A percentile compares a stretch with the other conserved stretches of the same genome.
phyloP scores from a whole-genome alignment of 1,140 invertebrate genomes.

The Coptotermes formosanus region DNA sequence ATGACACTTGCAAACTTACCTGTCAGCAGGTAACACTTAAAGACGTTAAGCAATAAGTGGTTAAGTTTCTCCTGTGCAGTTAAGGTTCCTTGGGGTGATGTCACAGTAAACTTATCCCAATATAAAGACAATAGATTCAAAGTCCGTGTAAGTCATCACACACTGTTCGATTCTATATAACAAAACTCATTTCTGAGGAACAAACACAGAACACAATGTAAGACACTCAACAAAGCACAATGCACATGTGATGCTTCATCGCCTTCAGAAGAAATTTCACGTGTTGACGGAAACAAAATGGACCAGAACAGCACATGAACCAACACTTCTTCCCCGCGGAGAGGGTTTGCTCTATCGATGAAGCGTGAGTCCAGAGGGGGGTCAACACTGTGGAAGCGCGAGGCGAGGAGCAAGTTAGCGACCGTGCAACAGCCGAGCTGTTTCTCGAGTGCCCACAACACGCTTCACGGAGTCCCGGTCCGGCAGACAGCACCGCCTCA shows the following conservation, averaged over 20 bases:
- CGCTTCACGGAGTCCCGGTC: slow-evolving; percentile 10
- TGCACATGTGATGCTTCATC: neutral
- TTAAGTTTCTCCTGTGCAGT: too few relatives aligned
- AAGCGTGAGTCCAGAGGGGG: neutral
- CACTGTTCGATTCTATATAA: too few relatives aligned
- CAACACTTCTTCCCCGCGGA: neutral
- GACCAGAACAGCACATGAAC: neutral
- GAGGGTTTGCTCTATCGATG: neutral
- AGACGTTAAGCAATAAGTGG: too few relatives aligned
- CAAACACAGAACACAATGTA: neutral
- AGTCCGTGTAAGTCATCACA: too few relatives aligned
- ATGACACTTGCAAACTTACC: too few relatives aligned
- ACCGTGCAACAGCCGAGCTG: neutral
- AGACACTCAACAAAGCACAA: neutral
- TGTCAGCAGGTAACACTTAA: too few relatives aligned
- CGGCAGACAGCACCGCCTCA: slow-evolving; percentile 5
- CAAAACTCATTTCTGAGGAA: neutral
- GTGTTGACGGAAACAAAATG: slow-evolving; percentile 17
- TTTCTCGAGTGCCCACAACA: neutral
- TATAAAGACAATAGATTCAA: too few relatives aligned
- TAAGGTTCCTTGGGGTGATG: too few relatives aligned
- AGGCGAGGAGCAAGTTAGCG: neutral
- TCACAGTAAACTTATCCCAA: too few relatives aligned
- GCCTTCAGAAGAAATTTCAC: neutral
- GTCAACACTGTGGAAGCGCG: neutral